Base-by-base conservation (phyloP, 2,888 invertebrate genomes). In the Meandrusa payeni region DNA sequence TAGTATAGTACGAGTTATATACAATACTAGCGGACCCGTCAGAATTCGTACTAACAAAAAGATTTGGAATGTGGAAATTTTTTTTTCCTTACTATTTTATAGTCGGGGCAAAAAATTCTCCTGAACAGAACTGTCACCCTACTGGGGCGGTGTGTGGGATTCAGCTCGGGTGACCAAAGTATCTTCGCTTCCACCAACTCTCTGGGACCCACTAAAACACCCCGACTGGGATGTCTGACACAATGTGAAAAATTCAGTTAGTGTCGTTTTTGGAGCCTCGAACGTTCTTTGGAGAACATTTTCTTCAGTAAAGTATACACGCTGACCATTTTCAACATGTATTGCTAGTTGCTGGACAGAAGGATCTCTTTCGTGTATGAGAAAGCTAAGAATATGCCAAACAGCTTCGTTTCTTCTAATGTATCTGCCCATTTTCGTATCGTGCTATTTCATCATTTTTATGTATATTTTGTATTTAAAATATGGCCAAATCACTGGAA, bases 321-420 rank as follows among this genome's bases (percentile, higher is more conserved):
- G 43, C 31, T 47, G 47, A 41, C 47, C 43, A 36, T 47, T 47
- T 43, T 43, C 43, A 36, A 47, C 38, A 47, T 47, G 38, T 26
- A 46, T 27, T 31, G 41, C 38, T 5, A 46, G 28, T 37, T 46
- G 41, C 20, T 15, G 22, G 7, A 32, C 41, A 24, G 38, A 26
- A 19, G 38, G 38, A 27, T 38, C 17, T 19, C 27, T 5, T 38
- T 38, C 26, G 20, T 27, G 27, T 15, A 15, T 15, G 15, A 3
- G 15, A 15, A 38, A 34, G 29, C 29, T 29, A 13, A 29, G 29
- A 38, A 32, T 23, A 37, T 45, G 39, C 45, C 45, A 41, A 32
- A 46, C 33, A 46, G 46, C 41, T 36, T 46, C 46, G 12, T 46
- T 46, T 26, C 41, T 46, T 22, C 41, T 46, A 39, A 51, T 47